Conservation (phyloP, 2,888 invertebrate genomes). For the Amiota mariae region DNA sequence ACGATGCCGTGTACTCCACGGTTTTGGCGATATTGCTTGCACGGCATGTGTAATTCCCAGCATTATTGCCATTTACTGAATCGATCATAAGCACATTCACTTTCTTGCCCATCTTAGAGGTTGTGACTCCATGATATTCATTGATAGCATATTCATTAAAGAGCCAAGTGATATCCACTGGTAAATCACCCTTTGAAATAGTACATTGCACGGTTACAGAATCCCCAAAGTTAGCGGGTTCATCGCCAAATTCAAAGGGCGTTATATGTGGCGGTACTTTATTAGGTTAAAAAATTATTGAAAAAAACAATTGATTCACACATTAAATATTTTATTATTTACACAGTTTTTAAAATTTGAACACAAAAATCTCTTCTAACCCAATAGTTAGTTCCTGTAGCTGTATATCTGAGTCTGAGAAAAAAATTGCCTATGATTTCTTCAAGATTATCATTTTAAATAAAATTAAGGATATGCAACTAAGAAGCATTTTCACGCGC, state of each 20-base stretch:
- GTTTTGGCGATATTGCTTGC: slow-evolving; percentile 76
- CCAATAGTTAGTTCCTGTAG: no score
- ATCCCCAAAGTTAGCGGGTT: slow-evolving; percentile 79
- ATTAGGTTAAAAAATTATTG: neutral
- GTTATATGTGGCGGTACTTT: slow-evolving; percentile 74
- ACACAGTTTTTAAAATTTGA: no score
- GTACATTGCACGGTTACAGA: slow-evolving; percentile 78
- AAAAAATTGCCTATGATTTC: no score
- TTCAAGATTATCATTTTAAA: no score
- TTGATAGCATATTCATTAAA: slow-evolving; percentile 80
- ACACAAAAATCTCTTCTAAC: no score
- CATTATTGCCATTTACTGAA: slow-evolving; percentile 76
- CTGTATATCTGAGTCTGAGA: no score
- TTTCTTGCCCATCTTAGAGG: slow-evolving; percentile 75
- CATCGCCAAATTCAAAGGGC: slow-evolving; percentile 76
- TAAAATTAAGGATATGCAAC: no score
- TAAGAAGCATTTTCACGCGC: neutral
- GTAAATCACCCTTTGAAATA: slow-evolving; percentile 81
- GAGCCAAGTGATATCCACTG: slow-evolving; percentile 79
- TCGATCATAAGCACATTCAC: slow-evolving; percentile 77
- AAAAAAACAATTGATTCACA: neutral
- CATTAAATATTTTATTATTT: no score
- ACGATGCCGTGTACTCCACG: slow-evolving; percentile 74
- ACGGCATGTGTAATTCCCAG: slow-evolving; percentile 77
- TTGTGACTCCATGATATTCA: slow-evolving; percentile 74